phyloP scores from a whole-genome alignment of 2,888 invertebrate genomes.

The Blastobasis adustella region DNA sequence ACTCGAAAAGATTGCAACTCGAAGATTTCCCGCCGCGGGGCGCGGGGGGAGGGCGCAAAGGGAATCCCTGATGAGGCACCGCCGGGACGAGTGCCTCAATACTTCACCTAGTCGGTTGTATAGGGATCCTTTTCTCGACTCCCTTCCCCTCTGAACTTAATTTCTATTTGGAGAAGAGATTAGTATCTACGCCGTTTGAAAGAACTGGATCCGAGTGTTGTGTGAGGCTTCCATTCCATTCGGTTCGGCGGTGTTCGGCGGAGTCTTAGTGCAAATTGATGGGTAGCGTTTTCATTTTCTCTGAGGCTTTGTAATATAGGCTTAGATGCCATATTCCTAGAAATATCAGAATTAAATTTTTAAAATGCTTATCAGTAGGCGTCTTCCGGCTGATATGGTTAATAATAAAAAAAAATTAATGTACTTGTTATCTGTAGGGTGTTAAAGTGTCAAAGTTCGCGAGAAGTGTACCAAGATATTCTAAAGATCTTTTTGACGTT shows the following conservation, averaged over 20 bases:
- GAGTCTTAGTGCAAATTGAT: no score
- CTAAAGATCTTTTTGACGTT: no score
- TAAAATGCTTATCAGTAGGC: neutral
- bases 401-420: no score
- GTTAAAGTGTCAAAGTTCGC: no score
- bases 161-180: neutral
- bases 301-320: no score
- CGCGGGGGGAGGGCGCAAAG: constrained; percentile 61
- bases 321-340: neutral
- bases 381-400: no score
- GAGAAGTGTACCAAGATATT: no score
- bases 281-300: no score
- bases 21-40: constrained; percentile 40
- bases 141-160: neutral
- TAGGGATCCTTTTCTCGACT: neutral
- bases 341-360: neutral
- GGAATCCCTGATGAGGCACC: constrained; percentile 48
- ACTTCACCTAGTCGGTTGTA: neutral
- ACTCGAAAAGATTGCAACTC: neutral
- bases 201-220: no score
- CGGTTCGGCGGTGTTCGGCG: no score
- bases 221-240: no score
- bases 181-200: neutral
- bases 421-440: no score
- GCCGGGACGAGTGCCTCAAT: neutral